Base-by-base conservation (phyloP, 1,140 invertebrate species). In the Procambarus clarkii region DNA sequence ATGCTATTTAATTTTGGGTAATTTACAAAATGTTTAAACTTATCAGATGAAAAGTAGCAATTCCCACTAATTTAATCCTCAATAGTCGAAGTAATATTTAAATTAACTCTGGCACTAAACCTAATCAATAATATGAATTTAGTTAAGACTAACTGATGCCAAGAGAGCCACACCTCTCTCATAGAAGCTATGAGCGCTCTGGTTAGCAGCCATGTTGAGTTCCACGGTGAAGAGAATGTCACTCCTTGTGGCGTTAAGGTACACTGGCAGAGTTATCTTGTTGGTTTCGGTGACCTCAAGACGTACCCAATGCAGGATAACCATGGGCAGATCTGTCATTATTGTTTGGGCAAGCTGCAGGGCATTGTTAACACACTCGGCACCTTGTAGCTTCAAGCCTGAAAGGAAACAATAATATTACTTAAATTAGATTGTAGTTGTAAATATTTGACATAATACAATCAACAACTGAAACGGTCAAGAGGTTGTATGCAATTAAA, bases 141-240 rank as follows among this genome's bases (percentile, higher is more conserved):
- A 98, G 95, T 98, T 98, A 91, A 98, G 96, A 93, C 97, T 96
- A n/a, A 97, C 98, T 77, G 97, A 98, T 60, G 97, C 98, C 92
- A 99, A 95, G 50, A 99, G 96, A 54, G 99, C 99, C 2, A 99
- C 99, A 90, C 99, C 99, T 90, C 99, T 96, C 95, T 99, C 98
- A 95, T 99, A 99, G 95, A 99, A 98, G 94, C 97, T 97, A 94
- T 97, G 98, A 92, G 96, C 97, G 94, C 98, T 98, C 95, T 97
- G 97, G 92, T 96, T 97, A 88, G 97, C 96, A 58, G 97, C 97
- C 60, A 98, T 97, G 93, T 98, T 97, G 93, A 99, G 96, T 94
- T 99, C 98, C 82, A 99, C 97, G 0, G 98, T 99, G 95, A 99
- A 99, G 84, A 99, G 95, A 78, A 99, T 95, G 94, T 99, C 98